phyloP scores from a whole-genome alignment of 2,888 invertebrate species.

The Andricus quercusramuli region DNA sequence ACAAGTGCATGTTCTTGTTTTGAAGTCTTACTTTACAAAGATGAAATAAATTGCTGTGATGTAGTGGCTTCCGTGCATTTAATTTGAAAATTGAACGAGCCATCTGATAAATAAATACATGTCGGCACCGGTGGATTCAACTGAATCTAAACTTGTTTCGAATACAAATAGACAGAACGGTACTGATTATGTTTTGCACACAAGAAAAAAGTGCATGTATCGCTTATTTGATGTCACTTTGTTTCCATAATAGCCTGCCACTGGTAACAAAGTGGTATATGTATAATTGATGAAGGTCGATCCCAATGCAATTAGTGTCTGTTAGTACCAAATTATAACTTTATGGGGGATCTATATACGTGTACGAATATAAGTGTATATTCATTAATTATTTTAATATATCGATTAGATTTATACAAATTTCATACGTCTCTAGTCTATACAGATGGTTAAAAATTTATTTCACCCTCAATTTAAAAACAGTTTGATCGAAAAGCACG shows the following conservation, averaged over 20 bases:
- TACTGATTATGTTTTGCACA: background rate
- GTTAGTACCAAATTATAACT: background rate
- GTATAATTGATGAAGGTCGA: background rate
- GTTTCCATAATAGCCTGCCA: background rate
- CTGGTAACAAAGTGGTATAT: constrained; percentile 5
- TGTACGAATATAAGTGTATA: background rate
- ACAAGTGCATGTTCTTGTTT: constrained; percentile 31
- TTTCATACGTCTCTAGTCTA: background rate
- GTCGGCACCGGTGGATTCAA: constrained; percentile 9
- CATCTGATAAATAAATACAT: constrained; percentile 6
- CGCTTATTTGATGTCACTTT: background rate
- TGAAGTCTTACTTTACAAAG: background rate
- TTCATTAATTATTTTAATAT: background rate
- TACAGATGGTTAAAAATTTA: background rate
- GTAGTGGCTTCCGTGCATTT: background rate
- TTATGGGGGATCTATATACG: background rate
- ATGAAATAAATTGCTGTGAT: constrained; percentile 23
- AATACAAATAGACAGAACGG: constrained; percentile 6
- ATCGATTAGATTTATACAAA: background rate
- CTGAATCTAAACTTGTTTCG: constrained; percentile 8
- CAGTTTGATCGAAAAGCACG: background rate
- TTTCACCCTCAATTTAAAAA: background rate
- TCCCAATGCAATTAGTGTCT: background rate
- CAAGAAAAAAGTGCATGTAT: background rate
- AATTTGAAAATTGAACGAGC: background rate